Percentiles rank a stretch among this genome's conserved stretches.
Evolutionary conservation across 2,797 vertebrate species (phyloP).

Genomic region (Nasua narica): DNA sequence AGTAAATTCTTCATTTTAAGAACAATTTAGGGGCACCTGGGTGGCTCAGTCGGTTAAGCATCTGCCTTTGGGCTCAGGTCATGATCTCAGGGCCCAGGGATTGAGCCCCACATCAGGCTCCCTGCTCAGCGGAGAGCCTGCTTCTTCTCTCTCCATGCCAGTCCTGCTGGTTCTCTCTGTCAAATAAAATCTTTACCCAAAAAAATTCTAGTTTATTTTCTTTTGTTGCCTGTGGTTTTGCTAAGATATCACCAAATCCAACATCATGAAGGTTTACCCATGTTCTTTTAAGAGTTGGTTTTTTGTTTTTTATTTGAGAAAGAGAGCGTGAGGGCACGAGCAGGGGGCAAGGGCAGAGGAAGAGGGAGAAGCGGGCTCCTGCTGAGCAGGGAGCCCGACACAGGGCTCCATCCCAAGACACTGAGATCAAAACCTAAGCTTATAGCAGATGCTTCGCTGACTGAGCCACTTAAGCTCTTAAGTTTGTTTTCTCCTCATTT

Average conservation of each 20-base stretch:
- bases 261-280: not conserved
- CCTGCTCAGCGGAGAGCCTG: too few relatives aligned
- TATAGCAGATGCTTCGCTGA: not conserved
- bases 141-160: too few relatives aligned
- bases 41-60: not conserved
- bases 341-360: not conserved
- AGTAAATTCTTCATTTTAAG: not conserved
- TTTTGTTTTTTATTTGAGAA: not conserved
- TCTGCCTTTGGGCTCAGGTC: too few relatives aligned
- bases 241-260: not conserved
- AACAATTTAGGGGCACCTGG: not conserved
- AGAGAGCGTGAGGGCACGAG: not conserved
- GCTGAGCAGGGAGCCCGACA: not conserved
- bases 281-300: not conserved
- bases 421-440: not conserved
- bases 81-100: not conserved
- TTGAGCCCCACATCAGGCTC: not conserved
- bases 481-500: not conserved
- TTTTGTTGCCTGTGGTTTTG: not conserved
- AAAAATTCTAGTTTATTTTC: not conserved
- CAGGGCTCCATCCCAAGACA: not conserved
- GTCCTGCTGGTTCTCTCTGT: too few relatives aligned
- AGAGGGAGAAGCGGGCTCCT: not conserved
- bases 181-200: too few relatives aligned
- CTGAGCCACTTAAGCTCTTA: not conserved